Evolutionary conservation across 2,797 vertebrate genomes (phyloP).

Genomic region (Serranus cabrilla): DNA sequence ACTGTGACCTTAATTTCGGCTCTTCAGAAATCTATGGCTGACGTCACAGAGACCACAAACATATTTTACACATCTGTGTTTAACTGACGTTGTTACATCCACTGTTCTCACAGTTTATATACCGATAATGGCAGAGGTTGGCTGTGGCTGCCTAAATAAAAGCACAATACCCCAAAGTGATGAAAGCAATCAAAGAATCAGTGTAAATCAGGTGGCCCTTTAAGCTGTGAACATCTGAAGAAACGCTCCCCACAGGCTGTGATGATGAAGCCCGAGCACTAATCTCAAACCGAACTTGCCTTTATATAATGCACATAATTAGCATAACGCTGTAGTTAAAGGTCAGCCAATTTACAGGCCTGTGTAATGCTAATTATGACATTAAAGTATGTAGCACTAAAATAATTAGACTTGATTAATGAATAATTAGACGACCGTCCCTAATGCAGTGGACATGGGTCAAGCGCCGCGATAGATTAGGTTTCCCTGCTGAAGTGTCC

Average conservation of each 20-base stretch:
- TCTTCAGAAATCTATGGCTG: no score
- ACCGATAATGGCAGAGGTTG: no score
- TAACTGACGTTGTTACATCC: no score
- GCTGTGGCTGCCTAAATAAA: no score
- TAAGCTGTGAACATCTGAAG: not conserved
- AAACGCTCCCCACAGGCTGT: not conserved
- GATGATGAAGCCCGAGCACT: not conserved
- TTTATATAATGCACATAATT: conserved; percentile 16
- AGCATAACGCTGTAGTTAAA: conserved; percentile 26
- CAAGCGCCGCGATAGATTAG: not conserved
- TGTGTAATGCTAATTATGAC: conserved; percentile 24
- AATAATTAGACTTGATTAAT: not conserved
- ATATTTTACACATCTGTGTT: no score
- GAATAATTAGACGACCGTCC: not conserved
- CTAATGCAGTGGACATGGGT: not conserved
- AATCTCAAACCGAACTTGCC: not conserved
- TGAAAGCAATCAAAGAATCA: not conserved
- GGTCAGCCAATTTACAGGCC: conserved; percentile 24
- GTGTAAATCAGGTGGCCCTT: not conserved
- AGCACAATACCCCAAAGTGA: no score
- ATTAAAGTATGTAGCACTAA: not conserved
- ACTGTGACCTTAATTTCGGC: no score
- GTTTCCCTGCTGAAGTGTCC: not conserved
- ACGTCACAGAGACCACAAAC: no score
- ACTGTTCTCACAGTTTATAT: no score